phyloP scores from a whole-genome alignment of 2,888 invertebrate genomes.

The Limnephilus marmoratus region DNA sequence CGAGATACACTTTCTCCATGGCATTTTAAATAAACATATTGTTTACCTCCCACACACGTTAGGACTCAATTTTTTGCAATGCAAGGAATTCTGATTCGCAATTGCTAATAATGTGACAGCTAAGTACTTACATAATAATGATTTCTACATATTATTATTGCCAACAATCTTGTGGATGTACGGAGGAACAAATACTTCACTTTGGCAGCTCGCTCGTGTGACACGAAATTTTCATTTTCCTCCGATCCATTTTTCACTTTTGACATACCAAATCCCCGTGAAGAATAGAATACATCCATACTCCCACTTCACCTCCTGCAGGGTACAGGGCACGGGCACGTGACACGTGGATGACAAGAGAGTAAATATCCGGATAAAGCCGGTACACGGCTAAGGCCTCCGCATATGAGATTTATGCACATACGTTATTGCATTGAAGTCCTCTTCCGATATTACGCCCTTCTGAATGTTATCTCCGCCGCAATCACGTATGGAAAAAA shows the following conservation, averaged over 20 bases:
- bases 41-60: too few relatives aligned
- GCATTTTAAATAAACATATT: too few relatives aligned
- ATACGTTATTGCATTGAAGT: slow-evolving; percentile 62
- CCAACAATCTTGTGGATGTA: not conserved
- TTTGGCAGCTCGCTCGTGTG: not conserved
- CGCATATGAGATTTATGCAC: slow-evolving; percentile 66
- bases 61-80: too few relatives aligned
- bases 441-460: slow-evolving; percentile 58
- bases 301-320: not conserved
- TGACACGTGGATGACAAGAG: slow-evolving; percentile 51
- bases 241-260: not conserved
- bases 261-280: slow-evolving; percentile 4
- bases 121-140: not conserved
- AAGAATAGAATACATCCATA: slow-evolving; percentile 5
- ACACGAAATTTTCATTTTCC: not conserved
- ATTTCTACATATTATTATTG: not conserved
- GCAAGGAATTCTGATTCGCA: too few relatives aligned
- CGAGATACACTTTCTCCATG: too few relatives aligned
- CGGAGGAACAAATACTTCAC: not conserved
- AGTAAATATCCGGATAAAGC: slow-evolving; percentile 60
- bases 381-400: slow-evolving; percentile 60
- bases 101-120: too few relatives aligned
- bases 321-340: slow-evolving; percentile 3
- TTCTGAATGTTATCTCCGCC: slow-evolving; percentile 40
- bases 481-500: slow-evolving; percentile 55